phyloP scores from a whole-genome alignment of 2,888 invertebrate species.

The Podotricha telesiphe region DNA sequence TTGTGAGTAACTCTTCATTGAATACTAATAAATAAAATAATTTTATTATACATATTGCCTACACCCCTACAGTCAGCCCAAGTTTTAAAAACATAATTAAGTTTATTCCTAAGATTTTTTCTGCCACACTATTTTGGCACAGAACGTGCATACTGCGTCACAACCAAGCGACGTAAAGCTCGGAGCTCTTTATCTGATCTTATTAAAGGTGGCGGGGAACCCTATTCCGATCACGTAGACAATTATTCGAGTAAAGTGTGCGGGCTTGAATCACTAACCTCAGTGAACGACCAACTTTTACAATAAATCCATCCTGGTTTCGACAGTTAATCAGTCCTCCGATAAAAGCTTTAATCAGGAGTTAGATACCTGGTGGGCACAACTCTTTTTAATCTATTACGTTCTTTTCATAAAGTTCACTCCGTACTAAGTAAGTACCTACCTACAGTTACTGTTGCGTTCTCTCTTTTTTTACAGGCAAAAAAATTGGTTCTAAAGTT shows the following conservation, averaged over 20 bases:
- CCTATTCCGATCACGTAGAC: conserved; percentile 82
- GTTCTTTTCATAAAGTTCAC: conserved; percentile 42
- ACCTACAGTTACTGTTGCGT: neutral
- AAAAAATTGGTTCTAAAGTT: neutral
- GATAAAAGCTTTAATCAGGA: conserved; percentile 82
- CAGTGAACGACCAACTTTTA: conserved; percentile 81
- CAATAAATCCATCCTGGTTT: conserved; percentile 82
- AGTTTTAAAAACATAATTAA: neutral
- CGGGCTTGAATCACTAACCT: conserved; percentile 82
- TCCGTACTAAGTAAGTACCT: neutral
- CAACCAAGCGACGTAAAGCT: conserved; percentile 43
- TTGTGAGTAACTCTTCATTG: too few relatives aligned
- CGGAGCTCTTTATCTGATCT: conserved; percentile 69
- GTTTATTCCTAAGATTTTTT: neutral
- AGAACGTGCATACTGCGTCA: conserved; percentile 36
- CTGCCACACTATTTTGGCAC: conserved; percentile 28
- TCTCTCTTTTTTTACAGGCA: neutral
- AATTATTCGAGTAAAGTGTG: conserved; percentile 83
- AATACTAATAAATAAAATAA: too few relatives aligned
- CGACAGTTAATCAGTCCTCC: conserved; percentile 83
- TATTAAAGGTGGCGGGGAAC: conserved; percentile 75
- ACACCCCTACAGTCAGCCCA: neutral
- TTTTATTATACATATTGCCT: neutral
- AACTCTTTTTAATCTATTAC: conserved; percentile 52
- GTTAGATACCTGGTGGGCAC: conserved; percentile 67